Base-by-base conservation (phyloP, 53 echinoderm and acorn worm species). In the Patiria pectinifera region DNA sequence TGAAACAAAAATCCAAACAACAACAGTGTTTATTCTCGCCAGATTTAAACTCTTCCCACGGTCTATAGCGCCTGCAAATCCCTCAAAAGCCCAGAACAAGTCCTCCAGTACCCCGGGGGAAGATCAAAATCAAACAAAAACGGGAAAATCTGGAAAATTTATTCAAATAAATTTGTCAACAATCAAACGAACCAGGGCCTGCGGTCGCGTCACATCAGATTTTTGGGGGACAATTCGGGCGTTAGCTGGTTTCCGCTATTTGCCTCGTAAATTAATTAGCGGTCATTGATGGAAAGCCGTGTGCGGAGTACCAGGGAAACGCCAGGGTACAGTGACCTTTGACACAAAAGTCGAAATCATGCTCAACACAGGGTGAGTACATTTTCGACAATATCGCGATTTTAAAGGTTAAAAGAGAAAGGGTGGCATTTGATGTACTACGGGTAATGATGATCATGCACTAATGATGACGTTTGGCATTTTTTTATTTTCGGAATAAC, bases 281-380 rank as follows among this genome's bases (percentile, higher is more conserved):
- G 19, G 2, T 22, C 49, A 45, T 90, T 80, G 80, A 49, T 46
- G 62, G 78, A 59, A 46, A n/a, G n/a, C 26, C 1, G 90, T 69
- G 22, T 24, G 80, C 90, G 12, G 81, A 15, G 48, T 80, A 90
- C 90, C 90, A 90, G 82, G 25, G 80, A 90, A 78, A 66, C 81
- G 48, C 90, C 90, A 90, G 90, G 90, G 90, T 81, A 66, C 47
- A 69, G 25, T 90, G 90, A 90, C 80, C 90, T 90, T 90, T 81
- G 90, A 90, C 90, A 66, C 53, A 18, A 44, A 62, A 15, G 59
- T 46, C 53, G 11, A 35, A 78, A 92, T 60, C 92, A 92, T 92
- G 92, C 48, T 92, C 48, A 92, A 92, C 85, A 86, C 92, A 44
- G 92, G 92, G 92, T 92, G 84, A 91, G 84, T 74, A 18, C 21